Base-by-base conservation (phyloP, 2,797 vertebrate species). In the Scomberomorus guttatus region DNA sequence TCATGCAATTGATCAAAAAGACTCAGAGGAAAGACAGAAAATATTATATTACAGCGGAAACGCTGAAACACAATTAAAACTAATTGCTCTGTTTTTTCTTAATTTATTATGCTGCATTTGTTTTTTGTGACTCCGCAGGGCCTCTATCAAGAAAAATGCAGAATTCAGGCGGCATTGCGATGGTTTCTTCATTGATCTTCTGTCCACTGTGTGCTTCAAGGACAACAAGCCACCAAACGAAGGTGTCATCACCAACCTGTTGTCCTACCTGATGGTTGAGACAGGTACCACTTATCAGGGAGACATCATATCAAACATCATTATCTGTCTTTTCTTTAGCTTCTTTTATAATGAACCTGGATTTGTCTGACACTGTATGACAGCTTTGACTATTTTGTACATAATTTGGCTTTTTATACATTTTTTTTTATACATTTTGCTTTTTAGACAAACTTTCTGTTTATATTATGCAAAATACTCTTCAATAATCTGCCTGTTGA, bases 141-240 rank as follows among this genome's bases (percentile, higher is more conserved):
- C 5, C 6, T 80, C 69, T 46, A 3, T 84, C 7, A 64, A 51
- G 51, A 86, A 59, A 78, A 77, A 78, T 57, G 59, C 59, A 51
- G 71, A 75, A 25, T 73, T 88, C 54, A 80, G 29, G 92, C 77
- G 20, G 72, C 87, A 76, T 5, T 97, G 96, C 90, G 95, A 95
- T 24, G 85, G 90, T 0, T 97, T 97, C 91, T 97, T 97, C 44
- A 87, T 97, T 3, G 95, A 96, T 61, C 12, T 96, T 61, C 93
- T 97, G 44, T 95, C 96, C 10, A 91, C 90, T 62, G 83, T 97
- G 91, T 96, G 96, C 90, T 97, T 97, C 90, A 96, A 94, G 70
- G 96, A 95, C 82, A 95, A 94, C 0, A 79, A 10, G 84, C 57
- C 96, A 13, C 87, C 87, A 75, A 13, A 8, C 0, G 39, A 6